Evolutionary conservation across 2,888 invertebrate genomes (phyloP), one percentile per base, ranked within the genome.

Genomic region (Scrobipalpa costella): DNA sequence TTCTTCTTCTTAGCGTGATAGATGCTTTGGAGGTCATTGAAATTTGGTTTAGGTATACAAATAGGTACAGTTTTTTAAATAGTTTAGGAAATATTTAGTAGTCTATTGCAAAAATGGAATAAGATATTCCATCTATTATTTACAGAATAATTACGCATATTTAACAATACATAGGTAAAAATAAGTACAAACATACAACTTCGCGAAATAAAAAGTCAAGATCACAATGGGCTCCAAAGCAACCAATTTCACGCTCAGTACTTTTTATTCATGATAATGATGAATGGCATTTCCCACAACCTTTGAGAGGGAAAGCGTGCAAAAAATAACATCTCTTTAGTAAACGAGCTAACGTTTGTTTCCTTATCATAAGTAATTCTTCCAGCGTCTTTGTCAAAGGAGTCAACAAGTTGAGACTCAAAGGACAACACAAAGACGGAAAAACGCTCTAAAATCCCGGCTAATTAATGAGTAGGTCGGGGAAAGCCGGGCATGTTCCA

Each of bases 401-500:
- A 38, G 36, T 38, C 19, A 57, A 57, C 57, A 57, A 57, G 44
- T 13, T 21, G n/a, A 27, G 17, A 47, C 44, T 59, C 19, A 47
- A 61, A 61, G 19, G 33, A 44, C 44, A 21, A 17, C 44, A 60
- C 47, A 49, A 61, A 47, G 33, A n/a, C 33, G 60, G 34, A 49
- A 47, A 52, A 33, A 21, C 27, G 52, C 57, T 68, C 60, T 64
- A 55, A 66, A 69, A 66, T 63, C 64, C 66, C 38, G 64, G 68
- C 66, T 69, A 73, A 75, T 77, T 75, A 73, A 71, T 67, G 69
- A 66, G 71, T 58, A 68, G 64, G 50, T 21, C 1, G 19, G 50
- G 27, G 70, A 70, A 71, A 75, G 73, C 67, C 60, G 66, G 67
- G 66, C 71, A 64, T 74, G 73, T 78, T 76, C 69, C 75, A 74